Evolutionary conservation across 30 jellyfish, hydroid and myxozoan genomes (phyloP).

Genomic region (Chrysaora quinquecirrha): DNA sequence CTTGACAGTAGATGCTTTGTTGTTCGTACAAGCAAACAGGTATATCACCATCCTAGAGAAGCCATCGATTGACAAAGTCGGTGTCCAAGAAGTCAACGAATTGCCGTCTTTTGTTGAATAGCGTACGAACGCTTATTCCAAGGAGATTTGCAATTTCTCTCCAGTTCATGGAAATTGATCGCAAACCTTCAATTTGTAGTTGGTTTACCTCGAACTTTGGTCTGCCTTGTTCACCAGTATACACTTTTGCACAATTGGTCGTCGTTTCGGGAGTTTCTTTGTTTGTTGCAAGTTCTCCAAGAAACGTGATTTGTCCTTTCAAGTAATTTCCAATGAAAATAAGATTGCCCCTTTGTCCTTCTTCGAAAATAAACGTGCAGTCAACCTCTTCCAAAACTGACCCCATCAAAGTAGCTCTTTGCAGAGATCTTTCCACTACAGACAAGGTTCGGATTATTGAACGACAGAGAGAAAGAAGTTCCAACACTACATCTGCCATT

Average conservation of each 20-base stretch:
- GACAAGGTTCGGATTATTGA: background rate
- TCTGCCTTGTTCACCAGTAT: conserved; percentile 47
- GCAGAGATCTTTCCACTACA: background rate
- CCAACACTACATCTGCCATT: conserved; percentile 7
- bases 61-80: conserved; percentile 23
- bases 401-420: conserved; percentile 19
- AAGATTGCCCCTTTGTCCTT: conserved; percentile 7
- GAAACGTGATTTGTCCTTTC: background rate
- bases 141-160: conserved; percentile 24
- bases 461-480: conserved; percentile 14
- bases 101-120: conserved; percentile 1
- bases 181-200: conserved; percentile 49
- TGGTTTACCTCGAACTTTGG: conserved; percentile 23
- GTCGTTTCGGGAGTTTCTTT: background rate
- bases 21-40: conserved; percentile 10
- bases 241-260: conserved; percentile 28
- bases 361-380: background rate
- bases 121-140: conserved; percentile 29
- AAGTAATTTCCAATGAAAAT: background rate
- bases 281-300: background rate
- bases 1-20: conserved; percentile 9
- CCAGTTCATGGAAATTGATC: conserved; percentile 55
- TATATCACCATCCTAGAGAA: conserved; percentile 23
- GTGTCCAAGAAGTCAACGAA: background rate
- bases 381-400: background rate